Evolutionary conservation across 2,888 invertebrate species (phyloP).

Genomic region (Galeruca laticollis): DNA sequence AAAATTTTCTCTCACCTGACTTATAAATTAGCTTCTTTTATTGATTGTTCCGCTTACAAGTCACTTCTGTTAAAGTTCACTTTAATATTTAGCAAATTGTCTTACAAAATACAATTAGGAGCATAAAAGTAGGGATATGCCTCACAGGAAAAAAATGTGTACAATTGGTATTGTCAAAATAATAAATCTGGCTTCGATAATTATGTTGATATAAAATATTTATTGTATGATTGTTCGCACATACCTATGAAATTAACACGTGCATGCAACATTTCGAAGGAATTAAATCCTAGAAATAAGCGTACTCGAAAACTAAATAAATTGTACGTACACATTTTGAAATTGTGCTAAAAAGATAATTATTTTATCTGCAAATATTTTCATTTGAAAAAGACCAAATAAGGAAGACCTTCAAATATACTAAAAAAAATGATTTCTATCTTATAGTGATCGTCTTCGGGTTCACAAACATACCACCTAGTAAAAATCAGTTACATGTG

Average conservation of each 20-base stretch:
- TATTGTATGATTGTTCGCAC: not conserved
- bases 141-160: conserved; percentile 1
- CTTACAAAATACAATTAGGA: no score
- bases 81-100: no score
- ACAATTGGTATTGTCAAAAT: not conserved
- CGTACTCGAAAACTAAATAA: not conserved
- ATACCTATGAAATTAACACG: conserved; percentile 3
- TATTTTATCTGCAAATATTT: conserved; percentile 1
- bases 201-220: conserved; percentile 3
- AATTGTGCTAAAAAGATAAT: not conserved
- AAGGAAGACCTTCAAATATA: not conserved
- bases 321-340: not conserved
- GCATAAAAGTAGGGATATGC: no score
- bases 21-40: no score
- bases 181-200: not conserved
- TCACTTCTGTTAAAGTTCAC: no score
- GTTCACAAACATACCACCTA: no score
- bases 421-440: not conserved
- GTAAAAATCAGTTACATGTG: no score
- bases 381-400: conserved; percentile 1
- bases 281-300: not conserved
- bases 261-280: not conserved
- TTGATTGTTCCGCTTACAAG: no score
- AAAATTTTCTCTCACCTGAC: no score
- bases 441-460: no score